Conservation (phyloP, 2,888 invertebrate species). For the Cacoxenus indagator region DNA sequence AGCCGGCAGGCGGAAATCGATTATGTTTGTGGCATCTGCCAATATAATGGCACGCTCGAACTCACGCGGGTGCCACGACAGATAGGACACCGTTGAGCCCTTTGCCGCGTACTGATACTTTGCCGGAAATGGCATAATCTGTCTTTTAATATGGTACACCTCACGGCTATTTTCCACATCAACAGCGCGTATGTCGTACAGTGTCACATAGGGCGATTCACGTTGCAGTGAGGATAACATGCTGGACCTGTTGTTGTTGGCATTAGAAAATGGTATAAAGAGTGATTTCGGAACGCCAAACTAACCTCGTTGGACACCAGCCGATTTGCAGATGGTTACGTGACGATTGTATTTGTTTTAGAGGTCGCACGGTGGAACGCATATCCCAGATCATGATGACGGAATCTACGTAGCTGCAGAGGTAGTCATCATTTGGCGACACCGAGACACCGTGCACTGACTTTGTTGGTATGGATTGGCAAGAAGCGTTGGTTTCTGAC, state of each 20-base stretch:
- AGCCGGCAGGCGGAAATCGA: slow-evolving; percentile 67
- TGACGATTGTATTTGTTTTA: slow-evolving; percentile 77
- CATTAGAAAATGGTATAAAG: neutral
- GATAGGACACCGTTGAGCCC: slow-evolving; percentile 75
- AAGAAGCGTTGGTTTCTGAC: slow-evolving; percentile 76
- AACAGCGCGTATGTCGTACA: slow-evolving; percentile 88
- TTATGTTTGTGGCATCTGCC: slow-evolving; percentile 63
- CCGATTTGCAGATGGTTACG: slow-evolving; percentile 79
- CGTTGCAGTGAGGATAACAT: slow-evolving; percentile 85
- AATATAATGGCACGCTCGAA: slow-evolving; percentile 70
- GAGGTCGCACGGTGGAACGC: slow-evolving; percentile 86
- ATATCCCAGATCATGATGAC: slow-evolving; percentile 91
- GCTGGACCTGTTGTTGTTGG: slow-evolving; percentile 73
- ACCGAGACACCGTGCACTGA: slow-evolving; percentile 87
- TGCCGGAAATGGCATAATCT: slow-evolving; percentile 71
- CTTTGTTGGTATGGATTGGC: slow-evolving; percentile 76
- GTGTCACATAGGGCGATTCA: slow-evolving; percentile 81
- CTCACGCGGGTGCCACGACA: slow-evolving; percentile 90
- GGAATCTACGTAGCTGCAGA: slow-evolving; percentile 88
- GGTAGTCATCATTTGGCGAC: slow-evolving; percentile 83
- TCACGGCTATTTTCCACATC: slow-evolving; percentile 81
- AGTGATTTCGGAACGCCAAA: neutral
- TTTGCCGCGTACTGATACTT: slow-evolving; percentile 59
- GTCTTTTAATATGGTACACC: slow-evolving; percentile 81
- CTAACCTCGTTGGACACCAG: slow-evolving; percentile 88